These are phyloP conservation scores for Melikaiella ostensackeni DNA, from an alignment of 2,888 invertebrate genomes.

Conservation along the genomic window DNA sequence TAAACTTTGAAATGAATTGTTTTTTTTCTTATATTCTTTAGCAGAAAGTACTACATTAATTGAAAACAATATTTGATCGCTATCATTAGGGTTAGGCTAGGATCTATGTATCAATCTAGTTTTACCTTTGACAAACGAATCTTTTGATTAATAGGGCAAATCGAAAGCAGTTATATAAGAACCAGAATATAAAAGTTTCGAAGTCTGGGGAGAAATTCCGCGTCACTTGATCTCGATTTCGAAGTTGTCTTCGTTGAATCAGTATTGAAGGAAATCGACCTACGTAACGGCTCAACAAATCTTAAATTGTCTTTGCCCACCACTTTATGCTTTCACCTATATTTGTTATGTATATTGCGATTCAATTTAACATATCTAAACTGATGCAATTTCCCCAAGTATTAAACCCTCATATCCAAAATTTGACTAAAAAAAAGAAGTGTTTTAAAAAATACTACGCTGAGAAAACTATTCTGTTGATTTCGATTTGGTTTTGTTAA, in stretches of 20 bases:
- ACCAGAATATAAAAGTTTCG: conserved; percentile 8
- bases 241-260: conserved; percentile 1
- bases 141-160: conserved; percentile 3
- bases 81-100: background rate
- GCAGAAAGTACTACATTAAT: no score
- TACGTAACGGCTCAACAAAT: conserved; percentile 22
- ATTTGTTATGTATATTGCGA: background rate
- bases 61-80: background rate
- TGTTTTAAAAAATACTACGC: no score
- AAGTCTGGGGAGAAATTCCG: conserved; percentile 21
- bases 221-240: conserved; percentile 30
- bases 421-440: no score
- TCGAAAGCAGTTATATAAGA: conserved; percentile 27
- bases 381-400: background rate
- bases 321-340: conserved; percentile 14
- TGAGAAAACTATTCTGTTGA: no score
- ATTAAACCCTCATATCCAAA: background rate
- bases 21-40: background rate
- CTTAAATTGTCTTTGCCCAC: conserved; percentile 3
- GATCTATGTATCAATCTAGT: background rate
- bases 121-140: background rate
- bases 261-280: conserved; percentile 25
- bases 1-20: background rate
- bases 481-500: no score
- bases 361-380: background rate